These are phyloP conservation scores for Drosophila grimshawi DNA, from an alignment of 1,140 invertebrate genomes.

Conservation along the genomic window DNA sequence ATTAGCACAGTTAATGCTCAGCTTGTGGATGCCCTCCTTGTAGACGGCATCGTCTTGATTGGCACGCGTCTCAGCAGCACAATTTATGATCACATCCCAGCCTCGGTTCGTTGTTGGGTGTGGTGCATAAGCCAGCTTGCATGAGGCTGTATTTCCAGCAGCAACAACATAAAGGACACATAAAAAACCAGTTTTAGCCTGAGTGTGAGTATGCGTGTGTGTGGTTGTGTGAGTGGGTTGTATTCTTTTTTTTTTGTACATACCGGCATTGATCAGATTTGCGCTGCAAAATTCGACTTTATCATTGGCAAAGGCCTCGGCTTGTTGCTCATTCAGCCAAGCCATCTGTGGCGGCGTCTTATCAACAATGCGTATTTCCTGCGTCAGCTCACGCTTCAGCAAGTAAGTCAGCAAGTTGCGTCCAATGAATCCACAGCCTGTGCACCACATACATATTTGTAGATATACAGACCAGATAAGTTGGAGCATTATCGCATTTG, in stretches of 20 bases:
- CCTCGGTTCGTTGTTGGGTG: slow-evolving; percentile 84
- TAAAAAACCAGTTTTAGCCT: slow-evolving; percentile 60
- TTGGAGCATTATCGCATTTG: slow-evolving; percentile 2
- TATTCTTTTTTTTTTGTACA: slow-evolving; percentile 64
- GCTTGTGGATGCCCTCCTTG: slow-evolving; percentile 93
- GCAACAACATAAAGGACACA: slow-evolving; percentile 40
- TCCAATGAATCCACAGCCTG: slow-evolving; percentile 95
- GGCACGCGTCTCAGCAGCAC: slow-evolving; percentile 94
- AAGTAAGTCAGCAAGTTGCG: slow-evolving; percentile 94
- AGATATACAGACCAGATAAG: slow-evolving; percentile 30
- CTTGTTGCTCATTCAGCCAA: slow-evolving; percentile 92
- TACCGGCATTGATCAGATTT: slow-evolving; percentile 95
- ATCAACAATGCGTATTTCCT: slow-evolving; percentile 92
- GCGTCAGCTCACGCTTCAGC: slow-evolving; percentile 91
- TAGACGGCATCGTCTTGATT: slow-evolving; percentile 95
- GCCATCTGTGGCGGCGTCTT: slow-evolving; percentile 96
- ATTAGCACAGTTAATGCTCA: slow-evolving; percentile 93
- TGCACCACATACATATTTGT: background rate
- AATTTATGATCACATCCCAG: slow-evolving; percentile 94
- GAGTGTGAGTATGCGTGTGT: slow-evolving; percentile 22
- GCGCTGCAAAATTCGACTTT: slow-evolving; percentile 95
- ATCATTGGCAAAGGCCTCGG: slow-evolving; percentile 89
- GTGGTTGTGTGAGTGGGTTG: slow-evolving; percentile 23
- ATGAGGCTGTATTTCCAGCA: slow-evolving; percentile 87
- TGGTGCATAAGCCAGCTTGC: slow-evolving; percentile 90